Percentiles rank a stretch among this genome's conserved stretches.
phyloP scores from a whole-genome alignment of 1,140 invertebrate species.

The Anthonomus grandis region DNA sequence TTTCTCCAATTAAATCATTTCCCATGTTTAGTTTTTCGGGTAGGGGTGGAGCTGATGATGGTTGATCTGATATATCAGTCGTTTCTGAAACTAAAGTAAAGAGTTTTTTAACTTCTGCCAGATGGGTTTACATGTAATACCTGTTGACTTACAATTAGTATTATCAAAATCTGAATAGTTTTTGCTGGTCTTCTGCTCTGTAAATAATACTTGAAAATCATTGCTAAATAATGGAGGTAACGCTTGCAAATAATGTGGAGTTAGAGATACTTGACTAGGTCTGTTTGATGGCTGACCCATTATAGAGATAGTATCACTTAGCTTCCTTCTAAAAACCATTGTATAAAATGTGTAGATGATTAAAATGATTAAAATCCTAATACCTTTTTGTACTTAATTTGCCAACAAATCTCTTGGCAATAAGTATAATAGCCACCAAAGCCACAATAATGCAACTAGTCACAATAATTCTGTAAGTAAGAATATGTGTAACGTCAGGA shows the following conservation, averaged over 20 bases:
- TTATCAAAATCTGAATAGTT: conserved; percentile 3
- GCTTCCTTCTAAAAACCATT: conserved; percentile 22
- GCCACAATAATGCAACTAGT: conserved; percentile 12
- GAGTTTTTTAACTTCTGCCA: background rate
- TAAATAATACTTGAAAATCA: conserved; percentile 18
- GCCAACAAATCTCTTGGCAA: background rate
- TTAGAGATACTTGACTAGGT: conserved; percentile 18
- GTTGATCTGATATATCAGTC: no score
- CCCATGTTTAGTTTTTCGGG: no score
- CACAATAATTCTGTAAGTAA: conserved; percentile 2
- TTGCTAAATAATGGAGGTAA: conserved; percentile 20
- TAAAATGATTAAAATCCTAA: background rate
- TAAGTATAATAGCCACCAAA: conserved; percentile 11
- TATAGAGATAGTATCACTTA: conserved; percentile 20
- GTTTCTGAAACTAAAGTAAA: background rate
- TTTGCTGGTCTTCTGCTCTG: background rate
- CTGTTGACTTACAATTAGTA: background rate
- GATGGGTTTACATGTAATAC: no score
- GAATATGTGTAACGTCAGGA: conserved; percentile 13
- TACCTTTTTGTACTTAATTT: conserved; percentile 20
- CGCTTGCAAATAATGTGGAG: conserved; percentile 26
- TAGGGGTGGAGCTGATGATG: no score
- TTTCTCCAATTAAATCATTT: no score
- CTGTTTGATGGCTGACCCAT: conserved; percentile 8
- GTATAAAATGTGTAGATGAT: background rate